Evolutionary conservation across 2,888 invertebrate genomes (phyloP).

Genomic region (Auanema freiburgensis): DNA sequence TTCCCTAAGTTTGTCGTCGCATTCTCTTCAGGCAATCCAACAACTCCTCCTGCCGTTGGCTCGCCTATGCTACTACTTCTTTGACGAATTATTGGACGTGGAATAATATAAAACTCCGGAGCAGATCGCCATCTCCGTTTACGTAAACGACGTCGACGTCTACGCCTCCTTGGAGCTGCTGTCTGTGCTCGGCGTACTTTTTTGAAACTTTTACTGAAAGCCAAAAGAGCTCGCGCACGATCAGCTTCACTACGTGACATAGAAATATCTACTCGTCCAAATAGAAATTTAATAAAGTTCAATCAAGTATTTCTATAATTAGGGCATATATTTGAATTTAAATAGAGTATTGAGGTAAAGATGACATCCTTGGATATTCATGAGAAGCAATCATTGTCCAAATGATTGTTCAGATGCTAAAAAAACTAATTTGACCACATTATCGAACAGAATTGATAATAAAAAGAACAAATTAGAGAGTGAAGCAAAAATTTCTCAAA

Average conservation of each 20-base stretch:
- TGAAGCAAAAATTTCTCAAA: no score
- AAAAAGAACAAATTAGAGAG: slow-evolving; percentile 9
- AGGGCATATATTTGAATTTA: neutral
- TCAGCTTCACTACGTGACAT: slow-evolving; percentile 25
- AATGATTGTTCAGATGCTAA: neutral
- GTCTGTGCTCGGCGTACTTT: slow-evolving; percentile 49
- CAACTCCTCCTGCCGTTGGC: neutral
- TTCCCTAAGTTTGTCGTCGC: slow-evolving; percentile 14
- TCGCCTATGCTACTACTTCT: slow-evolving; percentile 27
- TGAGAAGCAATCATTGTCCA: neutral
- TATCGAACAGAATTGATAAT: slow-evolving; percentile 5
- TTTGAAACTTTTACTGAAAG: slow-evolving; percentile 62
- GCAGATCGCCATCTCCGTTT: slow-evolving; percentile 22
- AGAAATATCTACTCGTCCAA: neutral
- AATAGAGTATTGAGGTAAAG: slow-evolving; percentile 10
- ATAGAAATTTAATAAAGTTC: neutral
- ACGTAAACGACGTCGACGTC: slow-evolving; percentile 33
- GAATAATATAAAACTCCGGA: slow-evolving; percentile 21
- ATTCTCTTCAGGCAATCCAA: slow-evolving; percentile 23
- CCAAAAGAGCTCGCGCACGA: slow-evolving; percentile 48
- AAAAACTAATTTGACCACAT: neutral
- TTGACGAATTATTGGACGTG: slow-evolving; percentile 24
- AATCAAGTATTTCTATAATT: slow-evolving; percentile 3
- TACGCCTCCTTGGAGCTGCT: slow-evolving; percentile 36
- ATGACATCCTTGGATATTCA: neutral